phyloP scores from a whole-genome alignment of 1,140 invertebrate species.

The Brachionus manjavacas region DNA sequence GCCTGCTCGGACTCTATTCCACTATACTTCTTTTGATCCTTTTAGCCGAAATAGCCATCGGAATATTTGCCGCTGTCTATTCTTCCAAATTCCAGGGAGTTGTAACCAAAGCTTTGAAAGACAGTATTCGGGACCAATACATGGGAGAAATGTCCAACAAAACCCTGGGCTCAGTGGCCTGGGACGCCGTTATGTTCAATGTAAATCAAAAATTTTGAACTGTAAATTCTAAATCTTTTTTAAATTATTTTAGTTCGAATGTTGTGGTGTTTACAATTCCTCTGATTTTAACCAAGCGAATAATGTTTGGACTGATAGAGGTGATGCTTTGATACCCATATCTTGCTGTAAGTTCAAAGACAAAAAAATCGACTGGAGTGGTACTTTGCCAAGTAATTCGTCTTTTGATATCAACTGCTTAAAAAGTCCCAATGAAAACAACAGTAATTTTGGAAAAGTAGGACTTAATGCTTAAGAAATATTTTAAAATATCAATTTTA shows the following conservation, averaged over 20 bases:
- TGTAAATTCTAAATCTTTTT: not conserved
- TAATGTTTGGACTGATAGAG: not conserved
- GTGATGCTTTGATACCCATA: not conserved
- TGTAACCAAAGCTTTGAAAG: not conserved
- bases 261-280: constrained; percentile 26
- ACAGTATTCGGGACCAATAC: constrained; percentile 19
- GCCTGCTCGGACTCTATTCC: not conserved
- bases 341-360: constrained; percentile 25
- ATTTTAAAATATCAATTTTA: not conserved
- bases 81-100: constrained; percentile 7
- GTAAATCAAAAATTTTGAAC: not conserved
- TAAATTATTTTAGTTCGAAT: constrained; percentile 12
- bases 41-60: constrained; percentile 7
- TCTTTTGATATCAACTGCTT: not conserved
- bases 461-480: not conserved
- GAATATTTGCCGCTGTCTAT: constrained; percentile 31
- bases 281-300: constrained; percentile 33
- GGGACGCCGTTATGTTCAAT: constrained; percentile 40
- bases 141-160: constrained; percentile 39
- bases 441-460: constrained; percentile 7
- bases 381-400: not conserved
- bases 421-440: not conserved
- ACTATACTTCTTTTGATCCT: not conserved
- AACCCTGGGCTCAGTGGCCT: constrained; percentile 25
- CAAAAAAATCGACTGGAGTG: constrained; percentile 18